Base-by-base conservation (phyloP, 1,140 invertebrate species). In the Procambarus virginalis region DNA sequence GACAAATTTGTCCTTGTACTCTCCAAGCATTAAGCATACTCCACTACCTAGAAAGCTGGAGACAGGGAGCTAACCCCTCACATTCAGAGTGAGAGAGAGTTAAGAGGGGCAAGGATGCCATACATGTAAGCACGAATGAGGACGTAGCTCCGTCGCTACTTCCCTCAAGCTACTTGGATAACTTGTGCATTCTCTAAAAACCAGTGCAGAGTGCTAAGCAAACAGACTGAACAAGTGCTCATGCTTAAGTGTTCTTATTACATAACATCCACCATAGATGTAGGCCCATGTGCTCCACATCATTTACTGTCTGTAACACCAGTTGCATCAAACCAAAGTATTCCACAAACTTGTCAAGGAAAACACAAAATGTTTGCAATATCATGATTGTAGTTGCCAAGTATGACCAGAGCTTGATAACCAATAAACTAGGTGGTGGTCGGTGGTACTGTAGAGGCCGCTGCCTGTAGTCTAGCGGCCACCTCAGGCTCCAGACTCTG, bases 401-500 rank as follows among this genome's bases (percentile, higher is more conserved):
- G 60, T 64, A 20, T 64, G 4, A 64, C 60, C 60, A 17, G 12
- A 64, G 20, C 14, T 68, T 20, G 22, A 14, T 68, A 82, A 4
- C 80, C 45, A 6, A 1, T 2, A 77, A 45, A 85, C 70, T 85
- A 85, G 46, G 83, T 75, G 51, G 51, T 55, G 58, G 84, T 4
- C 9, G 84, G 49, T n/a, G 84, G 60, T 51, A 55, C 17, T 79
- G 78, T n/a, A n/a, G 51, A 55, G 1, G 51, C 75, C 22, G 88
- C 88, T 14, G 88, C 88, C 49, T 89, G 73, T 17, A 89, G 46
- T 49, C 81, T 58, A 3, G 81, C 88, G n/a, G 49, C 80, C 60
- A 91, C 46, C 73, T 89, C 91, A 51, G 91, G 79, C 60, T 88
- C 80, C 45, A 91, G 64, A 51, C 55, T 88, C 17, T 88, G 79